Base-by-base conservation (phyloP, 2,113 vertebrate species). In the Heterotis niloticus region DNA sequence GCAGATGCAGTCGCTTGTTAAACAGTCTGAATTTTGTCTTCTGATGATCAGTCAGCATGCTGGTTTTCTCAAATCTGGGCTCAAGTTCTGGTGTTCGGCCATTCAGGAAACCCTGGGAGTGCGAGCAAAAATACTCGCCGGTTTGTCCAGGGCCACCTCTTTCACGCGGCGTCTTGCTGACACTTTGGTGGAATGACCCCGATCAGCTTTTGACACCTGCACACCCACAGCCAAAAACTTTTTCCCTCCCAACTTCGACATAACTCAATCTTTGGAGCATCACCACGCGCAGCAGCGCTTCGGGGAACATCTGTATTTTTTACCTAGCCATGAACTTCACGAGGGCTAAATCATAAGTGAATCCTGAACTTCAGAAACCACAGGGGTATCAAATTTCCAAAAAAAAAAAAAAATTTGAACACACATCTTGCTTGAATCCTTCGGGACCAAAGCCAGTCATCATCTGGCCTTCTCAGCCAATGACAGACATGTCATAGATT, bases 401-500 rank as follows among this genome's bases (percentile, higher is more conserved):
- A 76, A 74, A 54, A n/a, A 74, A 83, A 76, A 64, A 5, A 54
- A 13, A 2, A 4, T 44, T 73, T 66, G 24, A 16, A 29, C 79
- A 73, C 78, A 44, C 57, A 18, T 81, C 78, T 83, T 73, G 76
- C 57, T 69, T 77, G 79, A 86, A 69, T 77, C 26, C 74, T 24
- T 28, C 34, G 28, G 83, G 60, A 76, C 62, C 29, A 71, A 71
- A 69, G 65, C 29, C 52, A 73, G n/a, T 80, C 81, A 81, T 81
- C 75, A 65, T 80, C 86, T 85, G 89, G 85, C 83, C 69, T 69
- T 73, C 67, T 77, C 88, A 84, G 78, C 62, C 71, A 75, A 20
- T 83, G 86, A 91, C 85, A 87, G 89, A 89, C 82, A 85, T 84
- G 85, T 81, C 85, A 76, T 86, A 86, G 85, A 86, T 87, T 87